These are phyloP conservation scores for Chondrosia reniformis DNA, from an alignment of 37 sponge, comb jelly and placozoan genomes.

Conservation along the genomic window DNA sequence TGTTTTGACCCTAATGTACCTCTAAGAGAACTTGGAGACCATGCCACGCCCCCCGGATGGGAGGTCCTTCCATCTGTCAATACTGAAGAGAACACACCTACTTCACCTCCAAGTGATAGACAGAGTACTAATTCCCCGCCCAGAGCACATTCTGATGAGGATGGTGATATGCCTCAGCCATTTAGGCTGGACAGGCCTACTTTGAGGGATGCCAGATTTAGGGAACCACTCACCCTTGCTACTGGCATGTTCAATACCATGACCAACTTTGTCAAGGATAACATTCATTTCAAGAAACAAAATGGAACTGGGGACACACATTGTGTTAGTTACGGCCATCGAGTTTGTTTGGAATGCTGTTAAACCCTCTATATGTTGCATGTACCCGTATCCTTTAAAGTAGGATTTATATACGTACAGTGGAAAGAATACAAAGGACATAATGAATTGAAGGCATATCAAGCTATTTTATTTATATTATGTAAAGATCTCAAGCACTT, in stretches of 20 bases:
- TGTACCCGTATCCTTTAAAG: too few species aligned
- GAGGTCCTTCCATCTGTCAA: conserved; percentile 1
- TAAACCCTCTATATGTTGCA: too few species aligned
- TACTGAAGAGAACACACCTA: not conserved
- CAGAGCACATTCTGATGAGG: not conserved
- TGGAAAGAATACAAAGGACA: too few species aligned
- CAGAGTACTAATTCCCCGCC: not conserved
- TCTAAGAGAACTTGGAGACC: conserved; percentile 25
- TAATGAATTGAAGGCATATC: too few species aligned
- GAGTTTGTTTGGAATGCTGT: too few species aligned
- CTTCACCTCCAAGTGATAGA: not conserved
- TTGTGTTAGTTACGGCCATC: too few species aligned
- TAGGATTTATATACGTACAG: too few species aligned
- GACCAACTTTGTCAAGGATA: conserved; percentile 31
- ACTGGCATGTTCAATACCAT: conserved; percentile 55
- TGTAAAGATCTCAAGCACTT: too few species aligned
- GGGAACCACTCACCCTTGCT: conserved; percentile 48
- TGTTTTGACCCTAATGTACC: conserved; percentile 67
- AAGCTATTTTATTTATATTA: too few species aligned
- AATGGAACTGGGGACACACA: too few species aligned
- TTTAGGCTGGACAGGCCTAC: not conserved
- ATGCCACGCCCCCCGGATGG: not conserved
- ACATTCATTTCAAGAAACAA: not conserved
- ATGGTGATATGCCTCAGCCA: too few species aligned
- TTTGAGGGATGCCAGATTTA: not conserved